A percentile compares a stretch with the other conserved stretches of the same genome.
Evolutionary conservation across 2,888 invertebrate genomes (phyloP).

Genomic region (Dryobotodes eremita): DNA sequence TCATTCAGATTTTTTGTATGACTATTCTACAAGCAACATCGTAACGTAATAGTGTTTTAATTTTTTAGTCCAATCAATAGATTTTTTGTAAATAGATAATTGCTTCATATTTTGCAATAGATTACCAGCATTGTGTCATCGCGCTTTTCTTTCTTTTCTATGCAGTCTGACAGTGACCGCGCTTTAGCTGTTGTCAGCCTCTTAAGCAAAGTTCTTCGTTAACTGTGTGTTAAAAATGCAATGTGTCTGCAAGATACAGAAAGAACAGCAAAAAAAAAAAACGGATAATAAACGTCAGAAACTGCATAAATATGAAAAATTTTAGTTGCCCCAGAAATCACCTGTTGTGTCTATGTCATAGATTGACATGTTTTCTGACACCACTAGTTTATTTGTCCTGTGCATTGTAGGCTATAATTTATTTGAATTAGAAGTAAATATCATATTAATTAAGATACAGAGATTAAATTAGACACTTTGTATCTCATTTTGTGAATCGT

Average conservation of each 20-base stretch:
- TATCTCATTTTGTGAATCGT: neutral
- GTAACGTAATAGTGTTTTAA: no score
- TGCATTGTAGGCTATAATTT: neutral
- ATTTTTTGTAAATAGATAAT: no score
- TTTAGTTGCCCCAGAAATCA: no score
- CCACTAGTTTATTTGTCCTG: neutral
- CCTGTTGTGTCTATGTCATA: neutral
- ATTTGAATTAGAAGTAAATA: neutral
- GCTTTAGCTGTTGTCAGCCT: no score
- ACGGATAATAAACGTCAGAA: neutral
- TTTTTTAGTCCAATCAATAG: no score
- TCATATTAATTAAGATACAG: neutral
- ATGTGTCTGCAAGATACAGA: neutral
- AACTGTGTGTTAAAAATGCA: neutral
- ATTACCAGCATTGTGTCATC: no score
- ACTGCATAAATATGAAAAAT: no score
- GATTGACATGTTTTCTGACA: neutral
- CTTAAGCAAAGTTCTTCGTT: neutral
- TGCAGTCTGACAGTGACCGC: no score
- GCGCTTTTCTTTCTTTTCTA: no score
- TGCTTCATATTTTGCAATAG: no score
- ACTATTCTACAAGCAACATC: no score
- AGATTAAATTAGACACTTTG: neutral
- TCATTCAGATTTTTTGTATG: no score
- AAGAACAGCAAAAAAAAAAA: neutral